These are phyloP conservation scores for Dipodomys spectabilis DNA, from an alignment of 2,113 vertebrate genomes.

Conservation along the genomic window DNA sequence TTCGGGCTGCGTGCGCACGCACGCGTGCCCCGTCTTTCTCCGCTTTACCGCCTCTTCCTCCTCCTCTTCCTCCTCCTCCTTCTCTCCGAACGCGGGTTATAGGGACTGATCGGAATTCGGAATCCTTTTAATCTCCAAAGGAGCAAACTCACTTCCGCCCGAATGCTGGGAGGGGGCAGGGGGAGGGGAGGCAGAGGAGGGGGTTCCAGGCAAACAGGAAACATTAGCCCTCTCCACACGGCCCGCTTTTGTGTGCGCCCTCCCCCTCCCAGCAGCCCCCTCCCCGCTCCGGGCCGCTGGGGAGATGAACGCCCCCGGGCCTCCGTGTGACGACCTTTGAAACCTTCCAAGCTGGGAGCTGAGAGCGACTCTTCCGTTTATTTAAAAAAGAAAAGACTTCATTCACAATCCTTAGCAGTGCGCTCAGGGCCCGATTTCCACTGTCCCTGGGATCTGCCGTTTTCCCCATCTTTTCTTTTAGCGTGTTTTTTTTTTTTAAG, in stretches of 20 bases:
- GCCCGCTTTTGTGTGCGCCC: slow-evolving; percentile 82
- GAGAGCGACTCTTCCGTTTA: slow-evolving; percentile 73
- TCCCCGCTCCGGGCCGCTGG: slow-evolving; percentile 67
- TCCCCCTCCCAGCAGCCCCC: slow-evolving; percentile 68
- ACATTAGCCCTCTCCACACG: slow-evolving; percentile 85
- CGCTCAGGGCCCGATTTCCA: neutral
- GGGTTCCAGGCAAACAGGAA: slow-evolving; percentile 86
- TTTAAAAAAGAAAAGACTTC: slow-evolving; percentile 71
- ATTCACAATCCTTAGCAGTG: slow-evolving; percentile 50
- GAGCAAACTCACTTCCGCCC: slow-evolving; percentile 91
- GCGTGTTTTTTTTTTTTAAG: neutral
- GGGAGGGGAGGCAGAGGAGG: slow-evolving; percentile 79
- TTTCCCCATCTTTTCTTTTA: neutral
- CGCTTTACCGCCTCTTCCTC: slow-evolving; percentile 74
- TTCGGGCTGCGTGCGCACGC: slow-evolving; percentile 52
- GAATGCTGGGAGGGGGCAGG: slow-evolving; percentile 83
- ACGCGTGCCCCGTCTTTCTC: slow-evolving; percentile 66
- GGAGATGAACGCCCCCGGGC: slow-evolving; percentile 78
- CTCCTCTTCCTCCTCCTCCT: neutral
- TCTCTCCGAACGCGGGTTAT: slow-evolving; percentile 75
- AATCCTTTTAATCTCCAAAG: slow-evolving; percentile 90
- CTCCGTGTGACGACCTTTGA: slow-evolving; percentile 79
- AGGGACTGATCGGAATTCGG: slow-evolving; percentile 86
- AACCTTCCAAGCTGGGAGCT: slow-evolving; percentile 62
- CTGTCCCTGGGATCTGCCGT: neutral